phyloP scores from a whole-genome alignment of 2,797 vertebrate species.

The Pempheris klunzingeri region DNA sequence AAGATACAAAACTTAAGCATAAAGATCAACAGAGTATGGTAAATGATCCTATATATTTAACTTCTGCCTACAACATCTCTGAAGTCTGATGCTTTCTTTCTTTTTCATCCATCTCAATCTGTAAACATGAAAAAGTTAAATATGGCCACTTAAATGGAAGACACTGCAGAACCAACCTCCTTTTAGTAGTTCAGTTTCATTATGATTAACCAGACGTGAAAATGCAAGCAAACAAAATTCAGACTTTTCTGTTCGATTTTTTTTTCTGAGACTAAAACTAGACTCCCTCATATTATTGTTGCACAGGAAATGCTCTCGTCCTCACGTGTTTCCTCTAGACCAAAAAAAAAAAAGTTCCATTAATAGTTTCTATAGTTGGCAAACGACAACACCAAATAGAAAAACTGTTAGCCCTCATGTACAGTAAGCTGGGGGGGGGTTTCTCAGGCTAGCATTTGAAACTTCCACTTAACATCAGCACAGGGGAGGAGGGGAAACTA shows the following conservation, averaged over 20 bases:
- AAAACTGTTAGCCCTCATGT: slow-evolving; percentile 72
- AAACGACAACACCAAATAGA: slow-evolving; percentile 36
- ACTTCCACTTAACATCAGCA: slow-evolving; percentile 4
- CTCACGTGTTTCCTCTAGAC: background rate
- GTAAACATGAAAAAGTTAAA: slow-evolving; percentile 47
- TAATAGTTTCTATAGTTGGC: slow-evolving; percentile 33
- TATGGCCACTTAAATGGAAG: slow-evolving; percentile 33
- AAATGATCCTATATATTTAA: background rate
- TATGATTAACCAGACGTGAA: slow-evolving; percentile 33
- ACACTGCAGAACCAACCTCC: slow-evolving; percentile 13
- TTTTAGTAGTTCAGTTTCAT: background rate
- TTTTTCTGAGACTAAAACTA: too few relatives aligned
- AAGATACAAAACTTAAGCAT: slow-evolving; percentile 53
- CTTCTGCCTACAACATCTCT: background rate
- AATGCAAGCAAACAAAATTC: slow-evolving; percentile 14
- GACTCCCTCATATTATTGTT: background rate
- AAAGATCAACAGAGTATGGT: slow-evolving; percentile 32
- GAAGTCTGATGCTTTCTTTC: background rate
- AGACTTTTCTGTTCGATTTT: background rate
- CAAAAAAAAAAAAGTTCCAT: slow-evolving; percentile 6
- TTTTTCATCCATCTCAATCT: slow-evolving; percentile 17
- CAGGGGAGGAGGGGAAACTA: background rate
- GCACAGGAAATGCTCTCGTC: slow-evolving; percentile 1
- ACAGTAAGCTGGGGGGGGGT: slow-evolving; percentile 16
- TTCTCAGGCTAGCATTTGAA: slow-evolving; percentile 1